Evolutionary conservation across 2,113 vertebrate species (phyloP).

Genomic region (Aptenodytes patagonicus): DNA sequence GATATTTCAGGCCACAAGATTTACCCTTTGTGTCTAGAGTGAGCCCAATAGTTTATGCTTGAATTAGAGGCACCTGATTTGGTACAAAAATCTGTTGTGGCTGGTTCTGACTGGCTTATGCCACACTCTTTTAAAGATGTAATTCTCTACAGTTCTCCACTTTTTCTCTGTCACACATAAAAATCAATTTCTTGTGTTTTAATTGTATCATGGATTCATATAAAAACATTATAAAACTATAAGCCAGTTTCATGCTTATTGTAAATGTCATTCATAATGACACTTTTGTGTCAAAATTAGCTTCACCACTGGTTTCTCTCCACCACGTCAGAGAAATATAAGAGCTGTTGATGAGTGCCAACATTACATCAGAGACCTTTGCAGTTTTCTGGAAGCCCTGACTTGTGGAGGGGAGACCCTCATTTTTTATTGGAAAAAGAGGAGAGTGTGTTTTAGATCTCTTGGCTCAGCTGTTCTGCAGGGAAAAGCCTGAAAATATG

Average conservation of each 20-base stretch:
- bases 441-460: background rate
- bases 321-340: rapidly evolving
- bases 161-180: background rate
- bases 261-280: background rate
- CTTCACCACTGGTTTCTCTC: background rate
- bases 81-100: background rate
- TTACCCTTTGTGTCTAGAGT: background rate
- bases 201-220: background rate
- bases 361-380: background rate
- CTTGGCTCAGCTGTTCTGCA: background rate
- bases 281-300: background rate
- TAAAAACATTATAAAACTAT: background rate
- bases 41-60: background rate
- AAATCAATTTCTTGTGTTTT: background rate
- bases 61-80: background rate
- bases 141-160: background rate
- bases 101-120: background rate
- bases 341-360: background rate
- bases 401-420: background rate
- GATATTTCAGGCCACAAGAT: background rate
- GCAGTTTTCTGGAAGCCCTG: background rate
- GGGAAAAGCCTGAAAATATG: background rate
- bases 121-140: background rate
- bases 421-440: background rate
- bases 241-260: background rate